phyloP scores from a whole-genome alignment of 2,888 invertebrate genomes.

The Penaeus monodon region DNA sequence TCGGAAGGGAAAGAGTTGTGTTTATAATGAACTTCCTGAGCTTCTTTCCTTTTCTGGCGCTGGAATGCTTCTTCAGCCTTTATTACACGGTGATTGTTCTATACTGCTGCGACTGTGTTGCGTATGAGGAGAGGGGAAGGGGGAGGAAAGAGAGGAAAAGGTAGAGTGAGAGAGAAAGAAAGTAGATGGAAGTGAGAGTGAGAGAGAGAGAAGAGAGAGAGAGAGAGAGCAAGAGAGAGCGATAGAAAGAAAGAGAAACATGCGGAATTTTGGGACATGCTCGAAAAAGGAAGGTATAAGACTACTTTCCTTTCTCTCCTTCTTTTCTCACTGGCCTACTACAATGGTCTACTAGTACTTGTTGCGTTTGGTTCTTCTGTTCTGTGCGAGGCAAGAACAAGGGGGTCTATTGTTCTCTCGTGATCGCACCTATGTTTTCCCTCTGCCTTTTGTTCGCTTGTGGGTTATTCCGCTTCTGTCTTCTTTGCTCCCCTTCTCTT shows the following conservation, averaged over 20 bases:
- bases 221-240: neutral
- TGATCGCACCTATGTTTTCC: conserved; percentile 1
- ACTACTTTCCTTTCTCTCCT: no score
- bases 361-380: conserved; percentile 43
- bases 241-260: conserved; percentile 2
- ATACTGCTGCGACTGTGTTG: conserved; percentile 64
- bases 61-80: no score
- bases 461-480: no score
- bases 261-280: neutral
- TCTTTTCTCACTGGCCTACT: no score
- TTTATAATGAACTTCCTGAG: neutral
- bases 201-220: no score
- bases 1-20: neutral
- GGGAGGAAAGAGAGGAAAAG: neutral
- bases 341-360: no score
- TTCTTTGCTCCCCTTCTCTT: neutral
- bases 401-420: conserved; percentile 3
- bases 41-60: no score
- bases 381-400: conserved; percentile 29
- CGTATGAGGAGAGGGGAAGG: conserved; percentile 2
- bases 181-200: neutral
- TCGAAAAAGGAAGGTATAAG: no score
- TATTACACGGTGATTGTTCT: neutral
- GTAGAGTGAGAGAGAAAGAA: neutral
- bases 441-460: conserved; percentile 9